These are phyloP conservation scores for Linurgus olivaceus DNA, from an alignment of 2,797 vertebrate species.

Conservation along the genomic window DNA sequence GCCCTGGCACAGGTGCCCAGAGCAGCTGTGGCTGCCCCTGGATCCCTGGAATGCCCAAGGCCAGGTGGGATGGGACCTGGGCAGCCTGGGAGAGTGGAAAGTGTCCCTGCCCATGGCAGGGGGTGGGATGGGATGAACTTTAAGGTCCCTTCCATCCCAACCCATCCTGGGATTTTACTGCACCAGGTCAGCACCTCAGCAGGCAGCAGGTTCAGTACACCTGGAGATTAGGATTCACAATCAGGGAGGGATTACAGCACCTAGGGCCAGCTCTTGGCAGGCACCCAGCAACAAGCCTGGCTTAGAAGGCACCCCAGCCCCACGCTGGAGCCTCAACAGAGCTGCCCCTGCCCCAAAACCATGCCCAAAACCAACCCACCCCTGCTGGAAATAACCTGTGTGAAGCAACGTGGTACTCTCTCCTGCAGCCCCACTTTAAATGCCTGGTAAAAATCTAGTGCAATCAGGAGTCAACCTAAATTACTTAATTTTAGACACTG, in stretches of 20 bases:
- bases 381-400: background rate
- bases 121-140: background rate
- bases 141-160: background rate
- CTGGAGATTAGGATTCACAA: background rate
- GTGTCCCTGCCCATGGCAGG: background rate
- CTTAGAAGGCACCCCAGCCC: background rate
- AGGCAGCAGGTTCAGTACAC: background rate
- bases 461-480: background rate
- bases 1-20: background rate
- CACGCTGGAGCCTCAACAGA: background rate
- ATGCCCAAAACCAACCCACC: background rate
- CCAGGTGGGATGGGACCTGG: background rate
- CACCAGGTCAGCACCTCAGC: background rate
- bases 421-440: background rate
- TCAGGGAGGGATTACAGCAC: background rate
- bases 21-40: background rate
- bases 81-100: background rate
- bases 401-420: accelerated
- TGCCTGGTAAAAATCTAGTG: background rate
- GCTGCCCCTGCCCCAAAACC: background rate
- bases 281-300: background rate
- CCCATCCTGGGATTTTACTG: background rate
- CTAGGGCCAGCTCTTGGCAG: background rate
- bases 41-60: background rate
- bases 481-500: background rate